These are phyloP conservation scores for Lithosia quadra DNA, from an alignment of 2,888 invertebrate species.

Conservation along the genomic window DNA sequence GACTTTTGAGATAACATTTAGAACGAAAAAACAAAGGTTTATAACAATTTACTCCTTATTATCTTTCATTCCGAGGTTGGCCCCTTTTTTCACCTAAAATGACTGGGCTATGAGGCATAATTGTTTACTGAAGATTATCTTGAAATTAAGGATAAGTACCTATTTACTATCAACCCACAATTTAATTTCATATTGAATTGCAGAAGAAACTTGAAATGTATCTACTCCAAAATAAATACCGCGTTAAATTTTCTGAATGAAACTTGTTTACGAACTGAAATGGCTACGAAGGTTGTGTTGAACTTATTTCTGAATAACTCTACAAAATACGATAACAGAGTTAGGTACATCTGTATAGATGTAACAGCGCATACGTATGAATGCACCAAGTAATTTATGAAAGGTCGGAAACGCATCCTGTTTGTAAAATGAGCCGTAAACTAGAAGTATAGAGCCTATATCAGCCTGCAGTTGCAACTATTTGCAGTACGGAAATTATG, in stretches of 20 bases:
- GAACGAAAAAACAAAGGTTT: no score
- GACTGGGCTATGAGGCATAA: no score
- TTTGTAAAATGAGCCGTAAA: slow-evolving; percentile 23
- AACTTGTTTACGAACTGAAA: slow-evolving; percentile 27
- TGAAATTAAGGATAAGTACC: no score
- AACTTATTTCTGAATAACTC: slow-evolving; percentile 30
- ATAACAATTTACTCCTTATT: no score
- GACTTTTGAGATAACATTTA: no score
- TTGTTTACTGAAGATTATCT: no score
- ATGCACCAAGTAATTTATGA: slow-evolving; percentile 30
- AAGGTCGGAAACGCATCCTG: slow-evolving; percentile 17
- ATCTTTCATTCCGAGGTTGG: no score
- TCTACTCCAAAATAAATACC: background rate
- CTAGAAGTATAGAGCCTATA: slow-evolving; percentile 30
- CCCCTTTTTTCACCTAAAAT: no score
- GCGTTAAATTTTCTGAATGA: slow-evolving; percentile 35
- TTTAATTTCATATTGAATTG: background rate
- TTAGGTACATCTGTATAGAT: slow-evolving; percentile 4
- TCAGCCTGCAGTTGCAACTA: slow-evolving; percentile 26
- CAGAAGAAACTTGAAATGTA: background rate
- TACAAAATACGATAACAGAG: slow-evolving; percentile 21
- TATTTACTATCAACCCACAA: no score
- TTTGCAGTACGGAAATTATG: slow-evolving; percentile 32
- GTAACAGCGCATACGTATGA: slow-evolving; percentile 15
- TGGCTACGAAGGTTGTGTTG: slow-evolving; percentile 18